These are phyloP conservation scores for Coptodon bakossiorum DNA, from an alignment of 2,113 vertebrate species.

Conservation along the genomic window DNA sequence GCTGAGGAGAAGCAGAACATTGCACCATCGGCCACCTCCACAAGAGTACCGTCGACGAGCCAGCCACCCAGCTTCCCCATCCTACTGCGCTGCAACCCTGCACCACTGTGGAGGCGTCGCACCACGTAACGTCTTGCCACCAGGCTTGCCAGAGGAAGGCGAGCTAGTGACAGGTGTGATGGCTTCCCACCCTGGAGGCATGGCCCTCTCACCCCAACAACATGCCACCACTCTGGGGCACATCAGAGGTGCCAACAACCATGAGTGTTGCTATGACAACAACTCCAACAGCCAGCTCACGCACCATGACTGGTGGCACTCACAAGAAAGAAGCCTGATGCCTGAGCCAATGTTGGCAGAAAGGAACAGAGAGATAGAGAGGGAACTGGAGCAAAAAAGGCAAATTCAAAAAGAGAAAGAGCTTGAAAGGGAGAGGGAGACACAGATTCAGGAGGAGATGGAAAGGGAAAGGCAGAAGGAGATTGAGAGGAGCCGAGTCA, in stretches of 20 bases:
- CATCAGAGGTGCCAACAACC: conserved; percentile 13
- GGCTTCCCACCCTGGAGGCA: conserved; percentile 11
- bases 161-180: conserved; percentile 19
- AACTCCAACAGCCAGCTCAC: conserved; percentile 18
- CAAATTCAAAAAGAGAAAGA: conserved; percentile 43
- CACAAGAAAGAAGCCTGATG: conserved; percentile 44
- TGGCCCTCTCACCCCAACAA: conserved; percentile 42
- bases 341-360: conserved; percentile 39
- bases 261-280: conserved; percentile 40
- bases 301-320: conserved; percentile 49
- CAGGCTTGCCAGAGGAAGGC: conserved; percentile 41
- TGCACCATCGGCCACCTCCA: conserved; percentile 64
- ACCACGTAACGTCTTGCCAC: conserved; percentile 15
- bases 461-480: conserved; percentile 33
- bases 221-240: conserved; percentile 41
- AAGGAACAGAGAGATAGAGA: conserved; percentile 39
- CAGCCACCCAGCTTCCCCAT: conserved; percentile 70
- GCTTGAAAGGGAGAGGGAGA: conserved; percentile 15
- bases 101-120: conserved; percentile 49
- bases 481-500: conserved; percentile 13
- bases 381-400: conserved; percentile 38
- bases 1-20: conserved; percentile 69
- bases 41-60: conserved; percentile 69
- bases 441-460: conserved; percentile 44
- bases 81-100: conserved; percentile 64